phyloP scores from a whole-genome alignment of 2,888 invertebrate genomes.

The Xestia ashworthii region DNA sequence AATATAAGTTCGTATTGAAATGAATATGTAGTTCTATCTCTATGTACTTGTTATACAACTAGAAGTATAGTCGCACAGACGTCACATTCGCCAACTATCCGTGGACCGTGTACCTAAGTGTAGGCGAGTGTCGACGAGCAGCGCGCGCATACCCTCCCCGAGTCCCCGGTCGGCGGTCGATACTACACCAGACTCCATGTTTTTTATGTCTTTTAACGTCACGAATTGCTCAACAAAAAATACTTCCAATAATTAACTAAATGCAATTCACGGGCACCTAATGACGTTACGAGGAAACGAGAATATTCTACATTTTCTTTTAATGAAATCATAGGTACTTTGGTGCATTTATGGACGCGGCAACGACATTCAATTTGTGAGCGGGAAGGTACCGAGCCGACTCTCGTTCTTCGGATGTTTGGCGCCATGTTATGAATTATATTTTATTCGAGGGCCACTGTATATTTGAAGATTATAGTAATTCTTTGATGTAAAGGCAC shows the following conservation, averaged over 20 bases:
- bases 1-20: constrained; percentile 27
- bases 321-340: constrained; percentile 30
- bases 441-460: neutral
- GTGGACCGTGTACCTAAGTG: constrained; percentile 61
- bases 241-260: constrained; percentile 82
- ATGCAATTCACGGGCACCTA: constrained; percentile 70
- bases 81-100: constrained; percentile 67
- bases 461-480: neutral
- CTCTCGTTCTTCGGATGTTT: constrained; percentile 36
- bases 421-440: constrained; percentile 38
- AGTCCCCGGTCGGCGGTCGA: constrained; percentile 89
- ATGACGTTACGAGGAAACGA: constrained; percentile 66
- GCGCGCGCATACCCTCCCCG: constrained; percentile 86
- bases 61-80: constrained; percentile 62
- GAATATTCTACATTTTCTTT: constrained; percentile 45
- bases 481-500: neutral
- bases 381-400: constrained; percentile 21
- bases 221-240: constrained; percentile 85
- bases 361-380: constrained; percentile 15
- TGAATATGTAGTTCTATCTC: constrained; percentile 46
- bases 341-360: constrained; percentile 23
- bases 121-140: constrained; percentile 69
- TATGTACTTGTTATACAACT: constrained; percentile 53
- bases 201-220: constrained; percentile 89
- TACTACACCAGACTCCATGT: constrained; percentile 88